Conservation (phyloP, 2,888 invertebrate species). For the Sylvicola cinctus region DNA sequence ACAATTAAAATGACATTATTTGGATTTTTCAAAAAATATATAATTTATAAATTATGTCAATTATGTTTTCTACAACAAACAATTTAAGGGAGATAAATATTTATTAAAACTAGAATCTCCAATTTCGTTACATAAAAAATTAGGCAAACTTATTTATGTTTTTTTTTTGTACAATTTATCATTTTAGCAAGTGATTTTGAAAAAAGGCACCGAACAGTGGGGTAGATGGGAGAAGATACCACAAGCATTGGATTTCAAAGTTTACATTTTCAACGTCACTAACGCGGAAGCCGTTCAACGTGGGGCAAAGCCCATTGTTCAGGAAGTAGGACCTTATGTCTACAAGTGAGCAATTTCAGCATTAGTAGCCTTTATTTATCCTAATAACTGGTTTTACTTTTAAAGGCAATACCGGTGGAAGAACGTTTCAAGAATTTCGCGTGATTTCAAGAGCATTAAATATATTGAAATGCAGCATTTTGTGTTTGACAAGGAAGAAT, state of each 20-base stretch:
- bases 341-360: conserved; percentile 33
- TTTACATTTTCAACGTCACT: conserved; percentile 42
- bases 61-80: no score
- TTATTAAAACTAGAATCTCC: no score
- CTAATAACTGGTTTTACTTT: background rate
- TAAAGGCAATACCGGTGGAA: conserved; percentile 19
- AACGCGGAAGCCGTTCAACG: conserved; percentile 35
- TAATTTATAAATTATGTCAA: no score
- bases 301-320: conserved; percentile 36
- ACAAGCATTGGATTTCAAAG: conserved; percentile 36
- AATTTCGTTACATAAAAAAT: no score
- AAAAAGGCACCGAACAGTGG: conserved; percentile 40
- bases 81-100: no score
- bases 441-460: conserved; percentile 28
- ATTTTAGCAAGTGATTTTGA: conserved; percentile 15
- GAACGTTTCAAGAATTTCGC: conserved; percentile 14
- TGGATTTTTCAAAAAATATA: no score
- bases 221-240: conserved; percentile 44
- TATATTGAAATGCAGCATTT: conserved; percentile 28
- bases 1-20: no score
- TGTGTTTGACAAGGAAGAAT: conserved; percentile 35
- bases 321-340: conserved; percentile 45
- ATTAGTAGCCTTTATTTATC: conserved; percentile 1
- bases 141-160: no score
- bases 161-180: no score